These are phyloP conservation scores for Mastigias papua DNA, from an alignment of 30 jellyfish, hydroid and myxozoan species.

Conservation along the genomic window DNA sequence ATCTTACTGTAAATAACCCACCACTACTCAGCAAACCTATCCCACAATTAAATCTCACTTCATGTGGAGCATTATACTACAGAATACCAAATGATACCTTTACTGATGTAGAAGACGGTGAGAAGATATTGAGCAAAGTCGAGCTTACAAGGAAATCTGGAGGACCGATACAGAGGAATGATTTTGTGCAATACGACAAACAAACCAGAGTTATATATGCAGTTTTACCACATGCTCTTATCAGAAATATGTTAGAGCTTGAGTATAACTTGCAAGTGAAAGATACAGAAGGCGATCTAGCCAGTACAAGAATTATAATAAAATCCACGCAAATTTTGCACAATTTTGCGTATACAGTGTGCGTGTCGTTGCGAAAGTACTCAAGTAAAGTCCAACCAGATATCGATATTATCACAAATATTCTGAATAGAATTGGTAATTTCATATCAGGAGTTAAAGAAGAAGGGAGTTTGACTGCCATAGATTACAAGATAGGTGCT, in stretches of 20 bases:
- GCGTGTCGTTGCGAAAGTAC: conserved; percentile 41
- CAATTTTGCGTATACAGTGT: conserved; percentile 24
- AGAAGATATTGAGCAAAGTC: not conserved
- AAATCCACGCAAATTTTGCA: not conserved
- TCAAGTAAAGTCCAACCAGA: not conserved
- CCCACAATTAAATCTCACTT: conserved; percentile 27
- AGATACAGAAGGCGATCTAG: conserved; percentile 30
- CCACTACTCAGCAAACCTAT: not conserved
- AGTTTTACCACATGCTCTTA: not conserved
- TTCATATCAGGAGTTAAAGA: conserved; percentile 3
- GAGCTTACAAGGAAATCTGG: conserved; percentile 1
- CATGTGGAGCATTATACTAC: conserved; percentile 27
- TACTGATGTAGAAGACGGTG: conserved; percentile 56
- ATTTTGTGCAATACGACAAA: conserved; percentile 26
- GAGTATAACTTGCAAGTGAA: conserved; percentile 34
- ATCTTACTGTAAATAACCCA: conserved; percentile 26
- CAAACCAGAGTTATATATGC: conserved; percentile 27
- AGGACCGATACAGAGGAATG: not conserved
- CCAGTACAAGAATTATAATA: conserved; percentile 3
- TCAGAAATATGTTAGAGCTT: not conserved
- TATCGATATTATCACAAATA: conserved; percentile 11
- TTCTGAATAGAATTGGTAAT: conserved; percentile 1
- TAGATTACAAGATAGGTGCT: conserved; percentile 16
- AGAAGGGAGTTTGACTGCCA: not conserved
- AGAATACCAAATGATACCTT: conserved; percentile 61